phyloP scores from a whole-genome alignment of 1,140 invertebrate genomes.

The Drosophila bifasciata region DNA sequence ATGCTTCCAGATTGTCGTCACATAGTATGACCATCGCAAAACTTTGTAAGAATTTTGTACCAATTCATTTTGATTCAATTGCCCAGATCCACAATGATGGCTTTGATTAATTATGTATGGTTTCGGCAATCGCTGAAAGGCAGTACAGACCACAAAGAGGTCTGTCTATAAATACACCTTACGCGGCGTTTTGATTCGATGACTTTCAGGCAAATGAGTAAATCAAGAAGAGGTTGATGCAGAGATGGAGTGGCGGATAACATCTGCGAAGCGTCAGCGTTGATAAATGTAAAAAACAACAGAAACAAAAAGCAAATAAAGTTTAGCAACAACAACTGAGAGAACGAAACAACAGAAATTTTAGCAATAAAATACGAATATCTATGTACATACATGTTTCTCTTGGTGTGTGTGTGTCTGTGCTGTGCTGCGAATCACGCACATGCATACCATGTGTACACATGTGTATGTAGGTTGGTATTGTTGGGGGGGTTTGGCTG shows the following conservation, averaged over 20 bases:
- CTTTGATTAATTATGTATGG: slow-evolving; percentile 8
- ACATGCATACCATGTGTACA: slow-evolving; percentile 32
- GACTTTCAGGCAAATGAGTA: slow-evolving; percentile 12
- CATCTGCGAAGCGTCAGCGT: slow-evolving; percentile 52
- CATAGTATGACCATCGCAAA: too few species aligned
- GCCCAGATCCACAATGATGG: not conserved
- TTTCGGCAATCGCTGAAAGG: not conserved
- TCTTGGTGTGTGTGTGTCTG: slow-evolving; percentile 45
- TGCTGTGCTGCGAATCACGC: slow-evolving; percentile 36
- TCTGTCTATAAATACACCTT: slow-evolving; percentile 13
- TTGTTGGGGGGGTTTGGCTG: not conserved
- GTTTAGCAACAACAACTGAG: slow-evolving; percentile 50
- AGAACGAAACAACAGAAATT: slow-evolving; percentile 48
- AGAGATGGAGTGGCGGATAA: slow-evolving; percentile 43
- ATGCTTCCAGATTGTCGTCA: too few species aligned
- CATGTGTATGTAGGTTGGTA: slow-evolving; percentile 13
- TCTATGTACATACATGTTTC: too few species aligned
- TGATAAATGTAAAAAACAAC: slow-evolving; percentile 61
- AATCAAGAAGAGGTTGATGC: slow-evolving; percentile 25
- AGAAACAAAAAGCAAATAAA: slow-evolving; percentile 37
- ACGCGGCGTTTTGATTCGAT: slow-evolving; percentile 14
- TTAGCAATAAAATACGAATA: too few species aligned
- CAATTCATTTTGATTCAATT: too few species aligned
- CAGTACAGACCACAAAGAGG: not conserved
- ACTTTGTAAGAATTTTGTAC: too few species aligned